phyloP scores from a whole-genome alignment of 2,888 invertebrate species.

The Megalurothrips usitatus region DNA sequence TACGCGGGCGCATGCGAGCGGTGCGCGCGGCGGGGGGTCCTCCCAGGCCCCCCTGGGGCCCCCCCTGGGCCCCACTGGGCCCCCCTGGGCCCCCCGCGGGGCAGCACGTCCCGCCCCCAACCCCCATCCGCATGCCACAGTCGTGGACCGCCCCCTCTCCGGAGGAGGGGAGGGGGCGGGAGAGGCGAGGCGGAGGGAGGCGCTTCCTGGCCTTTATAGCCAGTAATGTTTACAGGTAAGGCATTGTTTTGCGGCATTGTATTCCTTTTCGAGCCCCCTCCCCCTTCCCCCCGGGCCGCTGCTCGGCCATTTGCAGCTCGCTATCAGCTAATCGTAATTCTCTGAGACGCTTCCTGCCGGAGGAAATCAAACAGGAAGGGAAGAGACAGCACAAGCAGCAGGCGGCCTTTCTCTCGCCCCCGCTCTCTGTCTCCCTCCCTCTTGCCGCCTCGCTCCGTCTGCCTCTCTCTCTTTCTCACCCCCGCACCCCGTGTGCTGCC shows the following conservation, averaged over 20 bases:
- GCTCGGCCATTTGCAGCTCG: conserved; percentile 9
- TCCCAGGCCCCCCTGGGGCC: too few species aligned
- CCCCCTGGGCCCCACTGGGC: too few species aligned
- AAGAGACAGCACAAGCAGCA: conserved; percentile 2
- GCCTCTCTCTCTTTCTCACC: not conserved
- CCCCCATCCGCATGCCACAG: not conserved
- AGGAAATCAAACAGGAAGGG: conserved; percentile 24
- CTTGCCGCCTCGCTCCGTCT: not conserved
- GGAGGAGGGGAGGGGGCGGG: not conserved
- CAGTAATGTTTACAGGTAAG: conserved; percentile 11
- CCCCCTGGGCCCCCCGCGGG: too few species aligned
- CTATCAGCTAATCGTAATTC: conserved; percentile 25
- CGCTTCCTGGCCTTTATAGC: conserved; percentile 9
- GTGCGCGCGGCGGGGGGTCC: too few species aligned
- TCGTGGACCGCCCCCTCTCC: not conserved
- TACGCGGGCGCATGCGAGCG: too few species aligned
- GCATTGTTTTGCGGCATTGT: conserved; percentile 26
- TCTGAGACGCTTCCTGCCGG: conserved; percentile 21
- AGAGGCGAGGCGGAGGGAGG: too few species aligned
- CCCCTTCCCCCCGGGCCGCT: not conserved
- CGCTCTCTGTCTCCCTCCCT: not conserved
- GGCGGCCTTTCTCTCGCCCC: not conserved
- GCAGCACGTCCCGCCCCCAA: not conserved
- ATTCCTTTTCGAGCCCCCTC: not conserved
- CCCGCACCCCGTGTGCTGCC: not conserved